Evolutionary conservation across 2,888 invertebrate genomes (phyloP), one percentile per base, ranked within the genome.

Genomic region (Noctua janthe): DNA sequence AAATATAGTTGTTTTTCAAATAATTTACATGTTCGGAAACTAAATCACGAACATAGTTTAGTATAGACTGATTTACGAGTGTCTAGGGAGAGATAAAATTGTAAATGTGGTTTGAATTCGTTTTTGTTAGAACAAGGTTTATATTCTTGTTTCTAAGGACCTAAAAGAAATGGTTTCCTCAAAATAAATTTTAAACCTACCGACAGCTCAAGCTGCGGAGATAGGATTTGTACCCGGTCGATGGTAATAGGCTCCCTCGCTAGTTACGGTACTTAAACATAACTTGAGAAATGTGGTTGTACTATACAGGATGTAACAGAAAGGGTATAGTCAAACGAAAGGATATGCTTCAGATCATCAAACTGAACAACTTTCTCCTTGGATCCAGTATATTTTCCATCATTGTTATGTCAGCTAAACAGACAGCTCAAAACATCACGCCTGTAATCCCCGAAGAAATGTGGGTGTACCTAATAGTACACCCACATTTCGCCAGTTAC

Each of bases 41-140:
- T 20, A 20, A 64, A 64, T 20, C 64, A 64, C 64, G 10, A 10
- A 64, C 20, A 17, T 20, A 64, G 35, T 35, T 64, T 29, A 11
- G 13, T 69, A n/a, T 7, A n/a, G 17, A 83, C 59, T 49, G 49
- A 56, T 82, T 74, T 56, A 82, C 23, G 23, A 56, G 23, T 39
- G 11, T 64, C n/a, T 56, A 54, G 39, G 47, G 15, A 39, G 17
- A 15, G 23, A 56, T 74, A 1, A 67, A 80, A 73, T 35, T 10
- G 23, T 29, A 7, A 79, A n/a, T 64, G 11, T 35, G 7, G 11
- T 72, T 64, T n/a, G 10, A 39, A 62, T 62, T 62, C 17, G 17
- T 51, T 51, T 23, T 17, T 39, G n/a, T 80, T 29, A 13, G 1
- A 23, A 15, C 35, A 20, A 29, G 17, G 2, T 29, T 51, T 78